Conservation (phyloP, 1,140 invertebrate species). For the Bombus superbus region DNA sequence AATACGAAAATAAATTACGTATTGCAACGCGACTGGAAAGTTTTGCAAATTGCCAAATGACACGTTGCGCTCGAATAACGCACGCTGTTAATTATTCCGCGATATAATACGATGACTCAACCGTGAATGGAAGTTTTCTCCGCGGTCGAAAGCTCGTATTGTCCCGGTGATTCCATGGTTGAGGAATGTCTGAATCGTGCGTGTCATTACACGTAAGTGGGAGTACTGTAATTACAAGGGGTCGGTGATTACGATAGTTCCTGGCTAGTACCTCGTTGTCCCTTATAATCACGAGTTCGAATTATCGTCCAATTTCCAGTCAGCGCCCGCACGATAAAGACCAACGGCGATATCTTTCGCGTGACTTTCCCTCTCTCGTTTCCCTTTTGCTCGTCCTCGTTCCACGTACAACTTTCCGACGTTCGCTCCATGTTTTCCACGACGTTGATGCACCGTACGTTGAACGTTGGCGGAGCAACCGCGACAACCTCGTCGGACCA, state of each 20-base stretch:
- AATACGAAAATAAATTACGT: too few relatives aligned
- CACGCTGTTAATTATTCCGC: background rate
- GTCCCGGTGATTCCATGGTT: conserved; percentile 25
- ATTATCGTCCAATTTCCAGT: conserved; percentile 22
- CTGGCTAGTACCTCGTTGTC: background rate
- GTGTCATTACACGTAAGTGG: conserved; percentile 32
- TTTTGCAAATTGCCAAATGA: too few relatives aligned
- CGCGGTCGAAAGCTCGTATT: too few relatives aligned
- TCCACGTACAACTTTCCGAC: background rate
- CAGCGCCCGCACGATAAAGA: background rate
- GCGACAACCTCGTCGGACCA: background rate
- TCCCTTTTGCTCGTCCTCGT: too few relatives aligned
- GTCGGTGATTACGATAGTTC: conserved; percentile 31
- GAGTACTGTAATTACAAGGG: conserved; percentile 24
- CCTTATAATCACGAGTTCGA: conserved; percentile 13
- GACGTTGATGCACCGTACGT: background rate
- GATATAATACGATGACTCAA: conserved; percentile 1
- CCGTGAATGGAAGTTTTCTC: background rate
- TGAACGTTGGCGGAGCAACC: background rate
- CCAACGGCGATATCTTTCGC: background rate
- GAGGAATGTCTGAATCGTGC: conserved; percentile 37
- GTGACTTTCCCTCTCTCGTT: background rate
- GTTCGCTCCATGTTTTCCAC: background rate
- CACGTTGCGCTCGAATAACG: background rate
- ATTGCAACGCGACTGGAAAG: too few relatives aligned